Percentiles rank a stretch among this genome's conserved stretches.
These are phyloP conservation scores for Allobates femoralis DNA, from an alignment of 2,797 vertebrate species.

Conservation along the genomic window DNA sequence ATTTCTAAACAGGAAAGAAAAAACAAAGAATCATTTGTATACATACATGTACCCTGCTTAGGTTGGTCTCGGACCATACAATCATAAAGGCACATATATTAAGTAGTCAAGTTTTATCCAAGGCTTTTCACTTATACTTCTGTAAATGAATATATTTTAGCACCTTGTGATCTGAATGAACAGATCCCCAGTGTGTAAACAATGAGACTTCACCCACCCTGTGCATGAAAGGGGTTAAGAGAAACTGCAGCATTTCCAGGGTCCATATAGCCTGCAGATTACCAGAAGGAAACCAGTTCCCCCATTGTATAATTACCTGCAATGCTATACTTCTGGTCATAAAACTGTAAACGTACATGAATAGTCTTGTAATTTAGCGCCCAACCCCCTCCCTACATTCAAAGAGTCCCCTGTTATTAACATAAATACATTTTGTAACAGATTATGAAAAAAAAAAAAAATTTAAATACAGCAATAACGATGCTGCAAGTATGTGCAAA, in stretches of 20 bases:
- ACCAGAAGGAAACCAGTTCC: neutral
- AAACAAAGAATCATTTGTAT: neutral
- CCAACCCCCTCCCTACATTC: neutral
- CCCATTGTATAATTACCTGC: neutral
- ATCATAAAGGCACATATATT: conserved; percentile 39
- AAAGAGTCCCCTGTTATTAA: neutral
- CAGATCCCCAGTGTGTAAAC: conserved; percentile 14
- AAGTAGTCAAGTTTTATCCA: conserved; percentile 37
- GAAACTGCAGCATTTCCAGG: conserved; percentile 52
- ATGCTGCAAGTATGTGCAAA: conserved; percentile 57
- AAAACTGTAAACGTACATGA: conserved; percentile 7
- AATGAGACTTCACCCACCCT: neutral
- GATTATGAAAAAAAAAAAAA: conserved; percentile 25
- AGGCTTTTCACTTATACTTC: conserved; percentile 11
- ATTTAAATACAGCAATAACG: neutral
- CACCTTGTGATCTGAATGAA: neutral
- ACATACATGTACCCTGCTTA: conserved; percentile 11
- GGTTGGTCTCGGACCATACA: conserved; percentile 35
- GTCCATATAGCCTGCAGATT: neutral
- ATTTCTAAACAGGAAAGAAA: neutral
- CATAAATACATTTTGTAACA: conserved; percentile 52
- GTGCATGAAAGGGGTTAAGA: neutral
- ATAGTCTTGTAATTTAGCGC: neutral
- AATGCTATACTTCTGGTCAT: neutral
- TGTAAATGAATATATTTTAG: conserved; percentile 9